Conservation (phyloP, 2,113 vertebrate species). For the Agelaius phoeniceus region DNA sequence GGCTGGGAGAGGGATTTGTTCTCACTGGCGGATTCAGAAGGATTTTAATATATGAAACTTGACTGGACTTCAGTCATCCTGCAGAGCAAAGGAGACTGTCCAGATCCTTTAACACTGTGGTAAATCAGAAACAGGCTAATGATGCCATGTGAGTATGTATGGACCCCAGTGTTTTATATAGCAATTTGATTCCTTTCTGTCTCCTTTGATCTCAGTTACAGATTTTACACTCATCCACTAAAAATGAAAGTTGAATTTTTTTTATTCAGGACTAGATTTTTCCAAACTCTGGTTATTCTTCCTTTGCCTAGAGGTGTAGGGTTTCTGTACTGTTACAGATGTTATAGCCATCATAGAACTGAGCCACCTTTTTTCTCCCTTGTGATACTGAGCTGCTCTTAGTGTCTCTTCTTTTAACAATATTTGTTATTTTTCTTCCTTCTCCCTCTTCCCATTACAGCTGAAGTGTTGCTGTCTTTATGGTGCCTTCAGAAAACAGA, state of each 20-base stretch:
- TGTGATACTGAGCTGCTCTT: neutral
- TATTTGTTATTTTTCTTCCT: neutral
- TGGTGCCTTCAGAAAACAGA: neutral
- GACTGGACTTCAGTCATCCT: neutral
- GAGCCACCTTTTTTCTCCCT: neutral
- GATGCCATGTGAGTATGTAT: neutral
- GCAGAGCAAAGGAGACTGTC: constrained; percentile 8
- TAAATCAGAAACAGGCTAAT: constrained; percentile 35
- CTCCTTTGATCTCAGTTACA: neutral
- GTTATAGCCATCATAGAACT: neutral
- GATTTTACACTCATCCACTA: neutral
- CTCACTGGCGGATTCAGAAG: constrained; percentile 22
- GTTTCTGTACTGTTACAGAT: neutral
- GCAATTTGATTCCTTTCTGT: neutral
- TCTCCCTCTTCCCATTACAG: neutral
- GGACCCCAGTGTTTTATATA: neutral
- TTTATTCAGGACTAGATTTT: neutral
- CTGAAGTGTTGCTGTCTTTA: neutral
- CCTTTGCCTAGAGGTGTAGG: neutral
- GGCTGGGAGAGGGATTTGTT: neutral
- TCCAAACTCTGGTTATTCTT: neutral
- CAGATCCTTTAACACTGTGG: constrained; percentile 7
- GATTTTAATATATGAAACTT: neutral
- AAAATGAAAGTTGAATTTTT: neutral
- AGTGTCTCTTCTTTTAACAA: neutral